phyloP scores from a whole-genome alignment of 2,888 invertebrate genomes.

The Phanerotoma sp. region DNA sequence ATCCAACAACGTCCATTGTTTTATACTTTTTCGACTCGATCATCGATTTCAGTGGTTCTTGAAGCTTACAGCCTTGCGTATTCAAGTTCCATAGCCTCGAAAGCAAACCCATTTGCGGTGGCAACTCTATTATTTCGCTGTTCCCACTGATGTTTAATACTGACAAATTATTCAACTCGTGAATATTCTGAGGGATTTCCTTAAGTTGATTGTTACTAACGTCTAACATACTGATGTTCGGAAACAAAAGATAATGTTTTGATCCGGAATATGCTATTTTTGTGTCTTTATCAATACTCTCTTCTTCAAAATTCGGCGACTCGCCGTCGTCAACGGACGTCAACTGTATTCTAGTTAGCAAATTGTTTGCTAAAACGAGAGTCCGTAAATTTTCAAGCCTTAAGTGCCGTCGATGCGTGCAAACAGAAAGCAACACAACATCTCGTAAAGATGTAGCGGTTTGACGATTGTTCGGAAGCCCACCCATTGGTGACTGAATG shows the following conservation, averaged over 20 bases:
- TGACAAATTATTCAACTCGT: constrained; percentile 84
- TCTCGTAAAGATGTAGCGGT: constrained; percentile 68
- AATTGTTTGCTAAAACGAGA: constrained; percentile 83
- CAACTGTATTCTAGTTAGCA: constrained; percentile 75
- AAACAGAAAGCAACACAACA: constrained; percentile 77
- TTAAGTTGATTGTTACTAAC: constrained; percentile 83
- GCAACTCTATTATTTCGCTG: constrained; percentile 80
- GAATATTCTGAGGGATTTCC: constrained; percentile 79
- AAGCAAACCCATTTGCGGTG: constrained; percentile 92
- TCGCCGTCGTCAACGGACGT: constrained; percentile 80
- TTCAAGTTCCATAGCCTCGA: constrained; percentile 96
- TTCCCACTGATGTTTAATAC: constrained; percentile 92
- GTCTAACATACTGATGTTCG: constrained; percentile 92
- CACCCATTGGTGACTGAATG: constrained; percentile 48
- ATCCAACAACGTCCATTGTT: constrained; percentile 93
- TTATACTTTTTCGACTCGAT: constrained; percentile 90
- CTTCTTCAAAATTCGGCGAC: constrained; percentile 62
- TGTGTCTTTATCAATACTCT: constrained; percentile 52
- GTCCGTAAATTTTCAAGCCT: constrained; percentile 80
- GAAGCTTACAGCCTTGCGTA: constrained; percentile 83
- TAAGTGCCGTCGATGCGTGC: constrained; percentile 80
- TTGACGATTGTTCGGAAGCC: constrained; percentile 52
- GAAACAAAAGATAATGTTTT: constrained; percentile 72
- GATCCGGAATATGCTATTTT: constrained; percentile 43
- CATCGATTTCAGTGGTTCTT: constrained; percentile 88